Evolutionary conservation across 2,888 invertebrate species (phyloP).

Genomic region (Tineola bisselliella): DNA sequence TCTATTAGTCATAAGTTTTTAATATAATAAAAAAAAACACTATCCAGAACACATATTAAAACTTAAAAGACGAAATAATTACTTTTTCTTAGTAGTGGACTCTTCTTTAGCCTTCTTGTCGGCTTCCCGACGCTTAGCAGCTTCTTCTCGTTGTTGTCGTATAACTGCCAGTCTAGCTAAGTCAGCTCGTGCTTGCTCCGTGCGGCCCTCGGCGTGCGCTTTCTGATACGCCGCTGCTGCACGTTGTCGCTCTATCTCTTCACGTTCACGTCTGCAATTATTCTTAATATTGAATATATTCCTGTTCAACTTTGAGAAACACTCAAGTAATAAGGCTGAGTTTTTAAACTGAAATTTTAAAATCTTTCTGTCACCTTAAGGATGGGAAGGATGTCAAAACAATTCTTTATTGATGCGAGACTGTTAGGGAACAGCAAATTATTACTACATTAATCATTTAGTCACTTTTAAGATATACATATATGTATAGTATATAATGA

Average conservation of each 20-base stretch:
- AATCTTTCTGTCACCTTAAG: too few species aligned
- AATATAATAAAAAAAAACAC: too few species aligned
- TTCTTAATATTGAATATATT: background rate
- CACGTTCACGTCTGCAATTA: slow-evolving; percentile 72
- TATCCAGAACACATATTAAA: background rate
- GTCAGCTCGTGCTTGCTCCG: slow-evolving; percentile 95
- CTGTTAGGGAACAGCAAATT: too few species aligned
- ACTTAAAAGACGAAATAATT: background rate
- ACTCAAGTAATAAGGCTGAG: too few species aligned
- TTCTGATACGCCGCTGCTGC: slow-evolving; percentile 92
- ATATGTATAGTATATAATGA: too few species aligned
- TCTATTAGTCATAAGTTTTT: too few species aligned
- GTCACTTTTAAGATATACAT: too few species aligned
- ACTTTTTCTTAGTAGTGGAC: slow-evolving; percentile 35
- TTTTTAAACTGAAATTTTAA: too few species aligned
- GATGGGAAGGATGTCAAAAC: too few species aligned
- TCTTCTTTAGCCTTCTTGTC: slow-evolving; percentile 77
- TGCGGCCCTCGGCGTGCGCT: slow-evolving; percentile 93
- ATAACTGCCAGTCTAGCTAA: slow-evolving; percentile 93
- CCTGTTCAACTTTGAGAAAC: too few species aligned
- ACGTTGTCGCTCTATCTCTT: slow-evolving; percentile 91
- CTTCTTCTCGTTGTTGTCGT: slow-evolving; percentile 93
- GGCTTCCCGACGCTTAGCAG: slow-evolving; percentile 88
- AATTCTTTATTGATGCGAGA: too few species aligned
- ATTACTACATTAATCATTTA: too few species aligned